These are phyloP conservation scores for Oscheius onirici DNA, from an alignment of 2,888 invertebrate species.

Conservation along the genomic window DNA sequence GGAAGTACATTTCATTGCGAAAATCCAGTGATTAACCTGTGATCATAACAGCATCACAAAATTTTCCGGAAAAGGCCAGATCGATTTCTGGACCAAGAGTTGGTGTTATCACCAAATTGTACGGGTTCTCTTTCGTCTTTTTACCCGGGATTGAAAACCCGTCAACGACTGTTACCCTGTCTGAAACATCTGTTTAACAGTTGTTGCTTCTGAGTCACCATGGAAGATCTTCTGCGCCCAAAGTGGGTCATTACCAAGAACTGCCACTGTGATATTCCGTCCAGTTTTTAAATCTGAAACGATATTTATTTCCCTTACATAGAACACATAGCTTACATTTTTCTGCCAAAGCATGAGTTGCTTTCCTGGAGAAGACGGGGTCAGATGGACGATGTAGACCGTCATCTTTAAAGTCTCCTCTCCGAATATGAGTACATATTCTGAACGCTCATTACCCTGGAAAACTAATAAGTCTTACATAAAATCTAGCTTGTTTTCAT, in stretches of 20 bases:
- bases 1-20: constrained; percentile 41
- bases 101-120: constrained; percentile 36
- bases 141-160: background rate
- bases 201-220: constrained; percentile 23
- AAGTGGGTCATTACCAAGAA: constrained; percentile 42
- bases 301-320: background rate
- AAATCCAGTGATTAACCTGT: constrained; percentile 33
- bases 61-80: constrained; percentile 38
- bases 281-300: background rate
- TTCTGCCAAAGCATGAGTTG: constrained; percentile 39
- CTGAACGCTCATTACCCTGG: constrained; percentile 22
- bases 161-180: background rate
- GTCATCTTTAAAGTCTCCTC: constrained; percentile 45
- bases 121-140: background rate
- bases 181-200: background rate
- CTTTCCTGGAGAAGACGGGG: constrained; percentile 36
- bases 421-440: constrained; percentile 47
- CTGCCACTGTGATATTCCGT: constrained; percentile 33
- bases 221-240: constrained; percentile 40
- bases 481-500: background rate
- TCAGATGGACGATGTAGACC: constrained; percentile 46
- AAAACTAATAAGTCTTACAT: background rate
- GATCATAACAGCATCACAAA: constrained; percentile 44
- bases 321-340: constrained; percentile 27
- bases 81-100: constrained; percentile 44